Evolutionary conservation across 2,113 vertebrate genomes (phyloP).

Genomic region (Planiliza haematocheilus): DNA sequence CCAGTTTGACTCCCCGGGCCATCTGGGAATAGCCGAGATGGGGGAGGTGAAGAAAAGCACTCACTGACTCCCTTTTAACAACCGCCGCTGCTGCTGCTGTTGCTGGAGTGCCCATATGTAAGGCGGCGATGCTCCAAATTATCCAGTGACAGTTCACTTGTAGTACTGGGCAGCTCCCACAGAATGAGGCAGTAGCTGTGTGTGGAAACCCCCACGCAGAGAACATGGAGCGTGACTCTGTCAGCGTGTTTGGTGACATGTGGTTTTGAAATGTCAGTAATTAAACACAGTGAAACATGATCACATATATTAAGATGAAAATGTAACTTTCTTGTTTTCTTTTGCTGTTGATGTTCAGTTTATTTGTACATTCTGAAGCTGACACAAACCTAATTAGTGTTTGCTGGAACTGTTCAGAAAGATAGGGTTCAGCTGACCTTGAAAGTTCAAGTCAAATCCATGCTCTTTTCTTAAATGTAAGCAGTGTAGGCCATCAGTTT

Average conservation of each 20-base stretch:
- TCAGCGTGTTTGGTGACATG: background rate
- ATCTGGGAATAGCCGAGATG: conserved; percentile 60
- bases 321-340: no score
- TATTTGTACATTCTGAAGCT: no score
- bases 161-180: conserved; percentile 23
- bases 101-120: conserved; percentile 38
- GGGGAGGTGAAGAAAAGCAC: conserved; percentile 43
- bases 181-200: background rate
- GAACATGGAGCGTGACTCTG: background rate
- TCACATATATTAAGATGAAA: background rate
- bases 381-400: no score
- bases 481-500: no score
- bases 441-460: no score
- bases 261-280: background rate
- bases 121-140: background rate
- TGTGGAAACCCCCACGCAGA: background rate
- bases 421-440: no score
- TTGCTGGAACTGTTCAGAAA: no score
- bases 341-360: background rate
- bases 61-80: conserved; percentile 1
- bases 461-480: no score
- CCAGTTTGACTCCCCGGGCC: conserved; percentile 71
- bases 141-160: conserved; percentile 25
- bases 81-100: no score
- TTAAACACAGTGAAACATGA: background rate